A percentile compares a stretch with the other conserved stretches of the same genome.
Conservation (phyloP, 2,888 invertebrate genomes). For the Reticulitermes lucifugus region DNA sequence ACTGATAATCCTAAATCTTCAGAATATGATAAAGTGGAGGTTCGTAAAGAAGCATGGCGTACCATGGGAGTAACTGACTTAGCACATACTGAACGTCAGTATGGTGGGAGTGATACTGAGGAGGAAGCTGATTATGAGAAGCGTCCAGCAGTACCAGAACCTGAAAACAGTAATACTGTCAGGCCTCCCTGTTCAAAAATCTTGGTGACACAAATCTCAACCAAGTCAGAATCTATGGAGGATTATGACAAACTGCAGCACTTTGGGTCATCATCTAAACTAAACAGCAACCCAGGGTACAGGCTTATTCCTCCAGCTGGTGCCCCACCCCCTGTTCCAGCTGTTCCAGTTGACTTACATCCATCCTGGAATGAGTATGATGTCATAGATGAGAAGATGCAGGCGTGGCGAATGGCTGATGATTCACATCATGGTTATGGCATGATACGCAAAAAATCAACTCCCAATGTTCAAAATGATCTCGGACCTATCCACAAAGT, state of each 20-base stretch:
- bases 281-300: conserved; percentile 72
- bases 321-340: conserved; percentile 52
- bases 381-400: conserved; percentile 74
- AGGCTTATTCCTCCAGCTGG: conserved; percentile 69
- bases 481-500: conserved; percentile 68
- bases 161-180: neutral
- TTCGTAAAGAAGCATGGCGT: conserved; percentile 83
- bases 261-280: conserved; percentile 80
- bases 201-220: conserved; percentile 45
- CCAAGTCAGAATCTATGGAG: conserved; percentile 60
- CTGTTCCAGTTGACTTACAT: conserved; percentile 54
- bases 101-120: conserved; percentile 47
- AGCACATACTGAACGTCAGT: conserved; percentile 73
- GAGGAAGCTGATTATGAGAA: conserved; percentile 34
- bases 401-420: conserved; percentile 79
- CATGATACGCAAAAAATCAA: conserved; percentile 75
- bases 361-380: conserved; percentile 79
- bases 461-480: conserved; percentile 66
- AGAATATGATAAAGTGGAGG: conserved; percentile 82
- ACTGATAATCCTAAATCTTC: conserved; percentile 58
- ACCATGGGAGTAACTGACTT: conserved; percentile 81
- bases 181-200: conserved; percentile 47
- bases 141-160: neutral
- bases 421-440: conserved; percentile 86
- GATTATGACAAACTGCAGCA: conserved; percentile 86